Evolutionary conservation across 2,797 vertebrate species (phyloP), one percentile per base, ranked within the genome.

Genomic region (Esox masquinongy): DNA sequence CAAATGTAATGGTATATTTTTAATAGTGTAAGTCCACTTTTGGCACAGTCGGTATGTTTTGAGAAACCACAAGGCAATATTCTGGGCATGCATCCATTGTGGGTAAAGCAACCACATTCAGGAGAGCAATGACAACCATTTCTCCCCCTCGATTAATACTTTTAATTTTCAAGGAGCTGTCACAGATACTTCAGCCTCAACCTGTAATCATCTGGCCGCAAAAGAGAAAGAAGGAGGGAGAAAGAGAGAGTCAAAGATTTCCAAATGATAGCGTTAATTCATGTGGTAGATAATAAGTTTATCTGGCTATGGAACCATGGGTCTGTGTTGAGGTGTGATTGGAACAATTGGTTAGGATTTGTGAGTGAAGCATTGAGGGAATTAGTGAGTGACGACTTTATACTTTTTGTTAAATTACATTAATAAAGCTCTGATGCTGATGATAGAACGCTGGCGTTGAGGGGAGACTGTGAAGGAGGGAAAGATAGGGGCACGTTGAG

Each of bases 191-290:
- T 84, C 85, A 83, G 84, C 84, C 88, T 86, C 85, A n/a, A 80
- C 68, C 51, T 51, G 85, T 84, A 88, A 84, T 90, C 85, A 89
- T 83, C 82, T 78, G 74, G 75, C 77, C 51, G 80, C 36, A 39
- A 8, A 39, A 47, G 6, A 47, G 43, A 11, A 14, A 11, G 43
- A 12, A 8, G 43, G 43, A 11, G 43, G 43, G 43, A 14, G 43
- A 5, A 5, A 79, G 88, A 24, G 56, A 24, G n/a, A 79, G 88
- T 90, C 86, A 84, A 80, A 71, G 74, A 84, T 83, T 86, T 89
- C 90, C 79, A 87, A 90, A 88, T 91, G 89, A 89, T 92, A 87
- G 82, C 87, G 84, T 90, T 88, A 87, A 89, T 92, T 89, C 90
- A 90, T 91, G 85, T 76, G 80, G 80, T 81, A 70, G 85, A 82